Percentiles rank a stretch among this genome's conserved stretches.
Conservation (phyloP, 2,113 vertebrate species). For the Jacana jacana region DNA sequence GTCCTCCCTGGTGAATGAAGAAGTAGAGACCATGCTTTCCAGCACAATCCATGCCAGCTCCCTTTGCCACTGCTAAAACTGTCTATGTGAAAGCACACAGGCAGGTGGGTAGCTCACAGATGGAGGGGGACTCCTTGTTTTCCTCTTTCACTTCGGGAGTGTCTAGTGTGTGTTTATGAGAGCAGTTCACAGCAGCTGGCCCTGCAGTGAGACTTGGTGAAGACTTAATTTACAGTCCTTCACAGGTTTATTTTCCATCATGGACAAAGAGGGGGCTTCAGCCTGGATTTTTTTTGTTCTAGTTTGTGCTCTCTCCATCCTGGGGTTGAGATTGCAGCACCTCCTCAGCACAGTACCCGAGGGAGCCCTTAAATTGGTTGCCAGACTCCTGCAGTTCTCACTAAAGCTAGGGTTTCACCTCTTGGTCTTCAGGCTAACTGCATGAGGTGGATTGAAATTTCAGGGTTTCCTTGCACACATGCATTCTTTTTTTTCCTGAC, state of each 20-base stretch:
- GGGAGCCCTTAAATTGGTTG: background rate
- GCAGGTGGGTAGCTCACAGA: background rate
- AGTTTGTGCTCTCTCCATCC: background rate
- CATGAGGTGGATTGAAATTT: background rate
- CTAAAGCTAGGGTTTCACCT: background rate
- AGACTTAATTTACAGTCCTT: background rate
- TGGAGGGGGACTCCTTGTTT: background rate
- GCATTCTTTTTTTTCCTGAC: background rate
- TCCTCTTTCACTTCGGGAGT: no score
- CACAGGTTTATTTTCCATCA: background rate
- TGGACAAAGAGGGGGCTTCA: background rate
- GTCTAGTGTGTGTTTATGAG: background rate
- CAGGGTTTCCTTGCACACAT: background rate
- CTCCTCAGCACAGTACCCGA: background rate
- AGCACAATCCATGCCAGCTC: accelerated
- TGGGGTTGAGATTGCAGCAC: background rate
- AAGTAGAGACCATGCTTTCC: background rate
- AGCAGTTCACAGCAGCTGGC: background rate
- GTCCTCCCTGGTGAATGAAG: background rate
- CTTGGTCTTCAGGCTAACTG: background rate
- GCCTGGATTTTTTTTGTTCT: background rate
- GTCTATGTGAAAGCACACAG: background rate
- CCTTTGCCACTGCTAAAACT: background rate
- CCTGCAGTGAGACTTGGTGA: background rate
- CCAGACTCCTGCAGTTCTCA: background rate